These are phyloP conservation scores for Parotocinclus haroldoi DNA, from an alignment of 2,797 vertebrate species.

Conservation along the genomic window DNA sequence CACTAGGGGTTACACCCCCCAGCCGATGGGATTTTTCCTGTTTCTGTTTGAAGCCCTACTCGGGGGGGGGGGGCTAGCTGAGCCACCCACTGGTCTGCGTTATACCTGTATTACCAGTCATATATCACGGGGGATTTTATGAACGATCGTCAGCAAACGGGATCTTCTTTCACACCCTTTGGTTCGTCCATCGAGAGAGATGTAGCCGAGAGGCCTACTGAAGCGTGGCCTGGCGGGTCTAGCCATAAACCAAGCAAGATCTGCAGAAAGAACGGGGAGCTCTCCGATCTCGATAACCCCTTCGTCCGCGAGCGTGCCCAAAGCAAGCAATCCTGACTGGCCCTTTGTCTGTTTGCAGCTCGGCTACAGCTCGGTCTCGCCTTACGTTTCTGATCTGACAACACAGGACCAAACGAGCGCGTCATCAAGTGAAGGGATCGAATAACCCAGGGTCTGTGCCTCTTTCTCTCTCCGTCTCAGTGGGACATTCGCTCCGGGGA, in stretches of 20 bases:
- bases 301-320: slow-evolving; percentile 5
- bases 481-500: slow-evolving; percentile 93
- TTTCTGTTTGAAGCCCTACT: too few species aligned
- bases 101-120: too few species aligned
- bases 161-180: slow-evolving; percentile 36
- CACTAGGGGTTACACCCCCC: too few species aligned
- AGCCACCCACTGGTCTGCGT: too few species aligned
- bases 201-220: neutral
- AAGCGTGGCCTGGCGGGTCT: slow-evolving; percentile 5
- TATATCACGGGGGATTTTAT: too few species aligned
- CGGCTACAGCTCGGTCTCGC: too few species aligned
- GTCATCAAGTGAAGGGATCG: too few species aligned
- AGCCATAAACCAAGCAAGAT: slow-evolving; percentile 2
- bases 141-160: slow-evolving; percentile 3
- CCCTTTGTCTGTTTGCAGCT: neutral
- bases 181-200: neutral
- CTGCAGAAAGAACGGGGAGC: neutral
- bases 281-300: neutral
- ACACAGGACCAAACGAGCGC: too few species aligned
- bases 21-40: too few species aligned
- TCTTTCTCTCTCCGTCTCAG: slow-evolving; percentile 59
- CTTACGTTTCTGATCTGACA: neutral
- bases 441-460: neutral
- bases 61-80: too few species aligned
- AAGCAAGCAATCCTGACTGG: slow-evolving; percentile 9